phyloP scores from a whole-genome alignment of 1,140 invertebrate species.

The Eubasilissa regina region DNA sequence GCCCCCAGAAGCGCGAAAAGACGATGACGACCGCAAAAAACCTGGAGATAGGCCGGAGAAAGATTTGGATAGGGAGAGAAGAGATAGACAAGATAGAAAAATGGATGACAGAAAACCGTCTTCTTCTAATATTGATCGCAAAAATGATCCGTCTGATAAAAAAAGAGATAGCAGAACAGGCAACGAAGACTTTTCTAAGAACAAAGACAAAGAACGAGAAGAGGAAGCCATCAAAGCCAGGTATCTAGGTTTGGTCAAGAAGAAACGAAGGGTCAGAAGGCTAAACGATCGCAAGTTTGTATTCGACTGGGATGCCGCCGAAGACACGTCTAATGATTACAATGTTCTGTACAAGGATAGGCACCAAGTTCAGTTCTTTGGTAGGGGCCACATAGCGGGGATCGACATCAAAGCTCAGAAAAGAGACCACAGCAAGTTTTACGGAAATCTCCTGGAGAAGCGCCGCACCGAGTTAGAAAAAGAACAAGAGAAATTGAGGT shows the following conservation, averaged over 20 bases:
- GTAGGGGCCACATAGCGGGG: constrained; percentile 96
- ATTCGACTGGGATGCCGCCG: constrained; percentile 99
- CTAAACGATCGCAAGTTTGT: constrained; percentile 99
- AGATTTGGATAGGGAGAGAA: constrained; percentile 65
- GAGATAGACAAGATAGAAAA: constrained; percentile 66
- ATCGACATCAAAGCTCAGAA: constrained; percentile 98
- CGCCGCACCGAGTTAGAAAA: constrained; percentile 97
- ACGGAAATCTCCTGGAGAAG: constrained; percentile 96
- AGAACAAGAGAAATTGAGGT: constrained; percentile 94
- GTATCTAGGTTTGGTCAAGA: constrained; percentile 95
- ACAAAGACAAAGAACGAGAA: constrained; percentile 93
- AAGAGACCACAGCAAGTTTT: constrained; percentile 98
- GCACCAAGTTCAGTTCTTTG: constrained; percentile 98
- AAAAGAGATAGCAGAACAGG: constrained; percentile 42
- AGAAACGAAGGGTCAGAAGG: constrained; percentile 91
- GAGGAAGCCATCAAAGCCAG: constrained; percentile 94
- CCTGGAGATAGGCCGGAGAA: constrained; percentile 49
- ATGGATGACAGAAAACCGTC: constrained; percentile 63
- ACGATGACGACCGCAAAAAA: constrained; percentile 61
- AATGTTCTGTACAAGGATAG: constrained; percentile 97
- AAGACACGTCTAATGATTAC: constrained; percentile 98
- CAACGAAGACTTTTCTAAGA: constrained; percentile 75
- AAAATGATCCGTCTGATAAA: constrained; percentile 46
- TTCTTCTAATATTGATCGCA: constrained; percentile 34
- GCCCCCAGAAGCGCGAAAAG: constrained; percentile 64